Conservation (phyloP, 2,888 invertebrate species). For the Trichogramma dendrolimi region DNA sequence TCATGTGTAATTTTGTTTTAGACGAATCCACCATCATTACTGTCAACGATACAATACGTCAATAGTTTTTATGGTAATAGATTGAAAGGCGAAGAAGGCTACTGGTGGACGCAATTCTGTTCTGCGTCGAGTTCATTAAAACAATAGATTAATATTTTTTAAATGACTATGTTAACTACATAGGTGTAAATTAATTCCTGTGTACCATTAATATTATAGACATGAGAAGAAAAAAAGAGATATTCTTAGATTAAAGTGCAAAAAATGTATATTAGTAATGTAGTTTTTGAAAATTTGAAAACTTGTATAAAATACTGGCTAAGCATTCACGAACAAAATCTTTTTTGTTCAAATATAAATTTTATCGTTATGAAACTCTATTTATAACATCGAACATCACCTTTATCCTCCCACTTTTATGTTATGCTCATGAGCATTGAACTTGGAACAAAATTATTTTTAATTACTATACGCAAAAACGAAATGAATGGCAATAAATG, state of each 20-base stretch:
- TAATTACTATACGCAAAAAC: slow-evolving; percentile 3
- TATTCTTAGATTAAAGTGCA: slow-evolving; percentile 4
- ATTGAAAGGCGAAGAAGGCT: slow-evolving; percentile 85
- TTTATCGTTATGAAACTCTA: no score
- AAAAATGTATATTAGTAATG: neutral
- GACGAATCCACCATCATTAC: slow-evolving; percentile 90
- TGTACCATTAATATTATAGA: slow-evolving; percentile 13
- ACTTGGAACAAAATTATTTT: slow-evolving; percentile 3
- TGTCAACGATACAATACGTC: slow-evolving; percentile 95
- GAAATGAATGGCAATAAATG: slow-evolving; percentile 10
- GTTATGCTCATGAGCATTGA: no score
- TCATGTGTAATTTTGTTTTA: slow-evolving; percentile 46
- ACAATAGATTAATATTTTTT: slow-evolving; percentile 77
- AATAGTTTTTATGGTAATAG: slow-evolving; percentile 83
- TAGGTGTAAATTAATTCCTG: slow-evolving; percentile 8
- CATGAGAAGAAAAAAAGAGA: neutral
- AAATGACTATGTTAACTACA: neutral
- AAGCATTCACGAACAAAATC: no score
- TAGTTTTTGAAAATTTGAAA: no score
- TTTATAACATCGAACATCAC: no score
- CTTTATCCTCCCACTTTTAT: no score
- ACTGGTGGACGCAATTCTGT: slow-evolving; percentile 98
- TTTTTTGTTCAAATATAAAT: no score
- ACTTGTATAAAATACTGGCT: no score
- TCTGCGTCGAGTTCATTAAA: slow-evolving; percentile 95